A percentile compares a stretch with the other conserved stretches of the same genome.
Evolutionary conservation across 2,113 vertebrate species (phyloP).

Genomic region (Jaculus jaculus): DNA sequence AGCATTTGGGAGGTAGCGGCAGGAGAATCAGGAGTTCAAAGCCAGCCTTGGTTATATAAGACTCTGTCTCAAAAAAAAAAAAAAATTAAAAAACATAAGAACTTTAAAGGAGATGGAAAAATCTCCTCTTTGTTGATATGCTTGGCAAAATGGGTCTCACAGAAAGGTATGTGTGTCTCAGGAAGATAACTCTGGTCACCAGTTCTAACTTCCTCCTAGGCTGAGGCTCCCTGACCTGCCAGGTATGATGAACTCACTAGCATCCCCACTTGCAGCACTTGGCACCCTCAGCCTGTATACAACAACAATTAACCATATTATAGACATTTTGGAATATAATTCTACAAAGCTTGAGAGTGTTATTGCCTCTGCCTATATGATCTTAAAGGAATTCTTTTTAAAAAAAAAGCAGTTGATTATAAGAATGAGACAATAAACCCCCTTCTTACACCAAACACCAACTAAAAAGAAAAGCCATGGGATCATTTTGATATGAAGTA

Average conservation of each 20-base stretch:
- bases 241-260: fast-evolving
- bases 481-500: neutral
- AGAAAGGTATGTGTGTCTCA: neutral
- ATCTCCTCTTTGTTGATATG: neutral
- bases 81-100: neutral
- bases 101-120: neutral
- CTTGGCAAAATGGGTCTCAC: neutral
- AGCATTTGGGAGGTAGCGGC: neutral
- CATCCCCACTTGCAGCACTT: neutral
- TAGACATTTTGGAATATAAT: neutral
- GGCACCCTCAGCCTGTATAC: neutral
- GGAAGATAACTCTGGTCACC: neutral
- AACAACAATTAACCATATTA: neutral
- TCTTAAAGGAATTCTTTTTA: neutral
- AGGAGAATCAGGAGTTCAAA: neutral
- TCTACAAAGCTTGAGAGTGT: neutral
- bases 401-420: neutral
- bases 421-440: neutral
- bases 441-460: neutral
- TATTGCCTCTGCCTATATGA: neutral
- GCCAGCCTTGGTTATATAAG: neutral
- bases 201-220: neutral
- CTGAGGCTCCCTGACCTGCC: neutral
- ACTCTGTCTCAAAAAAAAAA: neutral
- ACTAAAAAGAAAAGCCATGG: neutral